A percentile compares a stretch with the other conserved stretches of the same genome.
These are phyloP conservation scores for Cataglyphis albicans DNA, from an alignment of 2,888 invertebrate species.

Conservation along the genomic window DNA sequence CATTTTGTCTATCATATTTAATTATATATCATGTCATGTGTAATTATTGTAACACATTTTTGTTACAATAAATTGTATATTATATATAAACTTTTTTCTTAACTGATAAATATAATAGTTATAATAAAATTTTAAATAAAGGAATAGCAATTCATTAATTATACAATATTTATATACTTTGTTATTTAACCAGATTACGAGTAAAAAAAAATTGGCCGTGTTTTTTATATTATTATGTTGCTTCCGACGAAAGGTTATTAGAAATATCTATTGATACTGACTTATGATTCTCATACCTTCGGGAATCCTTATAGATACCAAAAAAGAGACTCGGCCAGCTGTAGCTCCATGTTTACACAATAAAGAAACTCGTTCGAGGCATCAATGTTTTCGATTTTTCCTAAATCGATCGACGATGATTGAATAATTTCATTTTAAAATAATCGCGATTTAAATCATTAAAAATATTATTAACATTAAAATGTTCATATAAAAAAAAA, in stretches of 20 bases:
- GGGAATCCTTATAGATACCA: constrained; percentile 38
- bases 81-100: not conserved
- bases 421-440: not conserved
- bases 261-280: constrained; percentile 59
- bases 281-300: constrained; percentile 36
- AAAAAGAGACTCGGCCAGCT: constrained; percentile 69
- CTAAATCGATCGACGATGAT: constrained; percentile 58
- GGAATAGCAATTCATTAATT: not conserved
- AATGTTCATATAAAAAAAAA: not conserved
- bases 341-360: constrained; percentile 62
- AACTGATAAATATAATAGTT: not conserved
- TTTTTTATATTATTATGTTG: constrained; percentile 54
- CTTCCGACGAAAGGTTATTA: constrained; percentile 51
- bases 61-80: not conserved
- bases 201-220: not conserved
- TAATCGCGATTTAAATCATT: not conserved
- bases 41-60: not conserved
- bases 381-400: constrained; percentile 67
- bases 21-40: not conserved
- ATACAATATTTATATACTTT: not conserved
- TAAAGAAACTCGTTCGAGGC: constrained; percentile 69
- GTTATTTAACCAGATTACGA: not conserved
- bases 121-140: constrained; percentile 5
- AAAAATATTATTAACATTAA: constrained; percentile 2
- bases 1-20: not conserved